Conservation (phyloP, 1,140 invertebrate species). For the Sipha flava region DNA sequence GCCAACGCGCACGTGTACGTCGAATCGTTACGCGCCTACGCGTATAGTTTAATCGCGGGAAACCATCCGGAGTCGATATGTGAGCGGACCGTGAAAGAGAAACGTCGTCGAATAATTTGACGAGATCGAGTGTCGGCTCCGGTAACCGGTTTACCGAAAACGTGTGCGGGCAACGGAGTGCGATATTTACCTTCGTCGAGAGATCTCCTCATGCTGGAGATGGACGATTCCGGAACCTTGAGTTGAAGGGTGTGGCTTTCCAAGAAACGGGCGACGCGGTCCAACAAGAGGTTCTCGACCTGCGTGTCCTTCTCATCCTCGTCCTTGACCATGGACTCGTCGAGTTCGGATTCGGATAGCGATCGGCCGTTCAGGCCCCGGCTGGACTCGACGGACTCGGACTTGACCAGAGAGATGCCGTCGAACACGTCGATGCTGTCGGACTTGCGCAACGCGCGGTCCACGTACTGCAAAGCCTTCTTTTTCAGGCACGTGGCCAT, state of each 20-base stretch:
- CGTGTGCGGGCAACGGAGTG: too few species aligned
- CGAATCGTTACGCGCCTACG: too few species aligned
- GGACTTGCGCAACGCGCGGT: constrained; percentile 48
- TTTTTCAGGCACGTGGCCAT: constrained; percentile 63
- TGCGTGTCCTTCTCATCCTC: constrained; percentile 62
- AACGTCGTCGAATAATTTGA: too few species aligned
- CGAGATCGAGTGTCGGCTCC: too few species aligned
- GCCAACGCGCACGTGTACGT: too few species aligned
- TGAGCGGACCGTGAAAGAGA: too few species aligned
- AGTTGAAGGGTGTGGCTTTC: constrained; percentile 65
- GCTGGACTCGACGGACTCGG: constrained; percentile 44
- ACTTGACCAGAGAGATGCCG: constrained; percentile 60
- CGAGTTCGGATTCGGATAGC: constrained; percentile 47
- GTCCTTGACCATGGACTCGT: constrained; percentile 54
- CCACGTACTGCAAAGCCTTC: constrained; percentile 57
- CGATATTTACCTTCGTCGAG: constrained; percentile 52
- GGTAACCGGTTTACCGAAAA: too few species aligned
- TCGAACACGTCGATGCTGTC: constrained; percentile 53
- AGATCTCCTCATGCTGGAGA: constrained; percentile 58
- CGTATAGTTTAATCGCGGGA: too few species aligned
- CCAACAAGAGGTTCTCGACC: constrained; percentile 66
- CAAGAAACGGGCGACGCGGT: constrained; percentile 63
- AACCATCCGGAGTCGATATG: too few species aligned
- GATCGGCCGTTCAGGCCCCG: constrained; percentile 45
- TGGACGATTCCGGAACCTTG: constrained; percentile 48